A percentile compares a stretch with the other conserved stretches of the same genome.
Evolutionary conservation across 2,797 vertebrate species (phyloP).

Genomic region (Pristis pectinata): DNA sequence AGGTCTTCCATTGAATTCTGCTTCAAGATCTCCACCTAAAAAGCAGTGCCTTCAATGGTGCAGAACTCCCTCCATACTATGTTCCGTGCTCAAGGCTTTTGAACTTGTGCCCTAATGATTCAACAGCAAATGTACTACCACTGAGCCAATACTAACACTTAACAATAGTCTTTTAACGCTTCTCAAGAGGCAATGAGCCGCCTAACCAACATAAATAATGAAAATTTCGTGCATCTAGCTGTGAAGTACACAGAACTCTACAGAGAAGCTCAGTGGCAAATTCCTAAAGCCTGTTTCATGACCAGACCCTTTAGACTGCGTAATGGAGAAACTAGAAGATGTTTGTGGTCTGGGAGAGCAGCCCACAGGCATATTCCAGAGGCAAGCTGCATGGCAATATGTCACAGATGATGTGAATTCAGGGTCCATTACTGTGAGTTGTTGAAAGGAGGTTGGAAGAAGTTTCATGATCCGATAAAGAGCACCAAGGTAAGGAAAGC

Average conservation of each 20-base stretch:
- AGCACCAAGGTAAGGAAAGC: neutral
- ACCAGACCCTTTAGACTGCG: neutral
- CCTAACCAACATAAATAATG: constrained; percentile 23
- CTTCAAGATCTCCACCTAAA: neutral
- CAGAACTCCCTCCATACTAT: neutral
- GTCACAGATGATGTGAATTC: constrained; percentile 27
- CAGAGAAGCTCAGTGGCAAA: constrained; percentile 19
- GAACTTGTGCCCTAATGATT: neutral
- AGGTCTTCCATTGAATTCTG: neutral
- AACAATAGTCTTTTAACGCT: constrained; percentile 25
- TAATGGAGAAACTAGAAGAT: constrained; percentile 32
- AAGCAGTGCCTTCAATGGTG: neutral
- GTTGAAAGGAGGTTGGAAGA: constrained; percentile 25
- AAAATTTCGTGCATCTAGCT: neutral
- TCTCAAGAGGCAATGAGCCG: neutral
- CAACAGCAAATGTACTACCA: neutral
- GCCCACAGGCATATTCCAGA: constrained; percentile 31
- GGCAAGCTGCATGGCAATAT: constrained; percentile 15
- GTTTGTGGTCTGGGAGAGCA: constrained; percentile 30
- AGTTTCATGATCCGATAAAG: neutral
- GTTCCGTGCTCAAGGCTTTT: neutral
- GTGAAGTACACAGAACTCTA: constrained; percentile 1
- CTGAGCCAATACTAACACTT: neutral
- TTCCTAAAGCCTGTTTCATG: constrained; percentile 25
- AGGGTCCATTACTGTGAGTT: constrained; percentile 4